Base-by-base conservation (phyloP, 2,797 vertebrate species). In the Dendrocincla tyrannina region DNA sequence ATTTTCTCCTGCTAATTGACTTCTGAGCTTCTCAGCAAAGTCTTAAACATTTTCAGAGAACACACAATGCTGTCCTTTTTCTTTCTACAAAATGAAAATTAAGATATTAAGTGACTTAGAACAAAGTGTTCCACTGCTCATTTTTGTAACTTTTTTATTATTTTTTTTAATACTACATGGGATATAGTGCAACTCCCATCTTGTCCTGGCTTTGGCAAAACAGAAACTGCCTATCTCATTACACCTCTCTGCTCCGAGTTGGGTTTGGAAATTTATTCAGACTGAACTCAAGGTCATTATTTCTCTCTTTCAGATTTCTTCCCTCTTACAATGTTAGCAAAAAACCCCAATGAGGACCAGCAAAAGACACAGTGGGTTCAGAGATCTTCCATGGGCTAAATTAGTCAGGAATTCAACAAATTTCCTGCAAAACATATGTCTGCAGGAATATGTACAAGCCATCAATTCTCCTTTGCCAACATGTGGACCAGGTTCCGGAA, bases 101-200 rank as follows among this genome's bases (percentile, higher is more conserved):
- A 47, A 55, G 15, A 42, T 46, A 62, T 44, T 32, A 46, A 58
- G 4, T 30, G 18, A 56, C 20, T 37, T 46, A 41, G n/a, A 56
- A 50, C 28, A 75, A 33, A 17, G 13, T 55, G 13, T 46, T 70
- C 17, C 4, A 37, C 7, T 66, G 24, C 7, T 70, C 8, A 37
- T 78, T 93, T 80, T 46, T 55, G 24, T n/a, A 58, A 33, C 13
- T 35, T 73, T 68, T 42, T 42, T 41, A 17, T 41, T 13, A 14
- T 41, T 42, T 17, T 42, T 66, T 85, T 5, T 9, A 39, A 62
- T 32, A 6, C 2, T n/a, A 2, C 39, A 2, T 39, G 17, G 47
- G 4, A 7, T 55, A 32, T 3, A 70, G 7, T 14, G 10, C 2
- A 11, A 58, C 3, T 10, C 2, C 5, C 27, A 22, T 42, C 27